phyloP scores from a whole-genome alignment of 1,140 invertebrate genomes.

The Drosophila bocki region DNA sequence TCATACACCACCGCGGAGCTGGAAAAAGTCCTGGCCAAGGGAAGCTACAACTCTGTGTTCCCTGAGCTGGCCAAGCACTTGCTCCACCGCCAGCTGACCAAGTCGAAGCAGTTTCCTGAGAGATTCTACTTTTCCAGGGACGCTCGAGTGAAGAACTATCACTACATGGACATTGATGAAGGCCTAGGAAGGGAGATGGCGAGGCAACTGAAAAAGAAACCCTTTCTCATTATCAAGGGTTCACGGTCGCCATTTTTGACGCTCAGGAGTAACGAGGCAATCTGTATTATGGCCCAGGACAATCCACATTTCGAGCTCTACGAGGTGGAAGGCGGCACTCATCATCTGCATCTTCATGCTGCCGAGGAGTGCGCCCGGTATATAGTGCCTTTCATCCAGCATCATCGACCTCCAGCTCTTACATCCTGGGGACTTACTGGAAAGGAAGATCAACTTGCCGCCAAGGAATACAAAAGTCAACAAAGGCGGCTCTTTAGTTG shows the following conservation, averaged over 20 bases:
- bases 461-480: neutral
- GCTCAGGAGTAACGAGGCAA: slow-evolving; percentile 66
- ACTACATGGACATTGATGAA: slow-evolving; percentile 14
- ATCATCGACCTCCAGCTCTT: slow-evolving; percentile 45
- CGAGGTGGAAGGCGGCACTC: slow-evolving; percentile 86
- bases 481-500: slow-evolving; percentile 21
- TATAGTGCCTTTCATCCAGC: slow-evolving; percentile 86
- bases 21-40: slow-evolving; percentile 85
- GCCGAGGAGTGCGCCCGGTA: slow-evolving; percentile 86
- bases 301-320: slow-evolving; percentile 87
- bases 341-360: slow-evolving; percentile 89
- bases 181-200: slow-evolving; percentile 48
- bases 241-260: slow-evolving; percentile 23
- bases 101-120: slow-evolving; percentile 86
- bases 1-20: slow-evolving; percentile 87
- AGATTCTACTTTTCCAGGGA: slow-evolving; percentile 88
- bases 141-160: slow-evolving; percentile 85
- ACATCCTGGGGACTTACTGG: slow-evolving; percentile 41
- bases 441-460: slow-evolving; percentile 2
- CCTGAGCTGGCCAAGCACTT: slow-evolving; percentile 86
- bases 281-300: slow-evolving; percentile 85
- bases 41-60: slow-evolving; percentile 86
- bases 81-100: slow-evolving; percentile 86
- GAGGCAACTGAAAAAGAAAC: slow-evolving; percentile 45
- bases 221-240: slow-evolving; percentile 69